These are phyloP conservation scores for Pimephales promelas DNA, from an alignment of 2,113 vertebrate species.

Conservation along the genomic window DNA sequence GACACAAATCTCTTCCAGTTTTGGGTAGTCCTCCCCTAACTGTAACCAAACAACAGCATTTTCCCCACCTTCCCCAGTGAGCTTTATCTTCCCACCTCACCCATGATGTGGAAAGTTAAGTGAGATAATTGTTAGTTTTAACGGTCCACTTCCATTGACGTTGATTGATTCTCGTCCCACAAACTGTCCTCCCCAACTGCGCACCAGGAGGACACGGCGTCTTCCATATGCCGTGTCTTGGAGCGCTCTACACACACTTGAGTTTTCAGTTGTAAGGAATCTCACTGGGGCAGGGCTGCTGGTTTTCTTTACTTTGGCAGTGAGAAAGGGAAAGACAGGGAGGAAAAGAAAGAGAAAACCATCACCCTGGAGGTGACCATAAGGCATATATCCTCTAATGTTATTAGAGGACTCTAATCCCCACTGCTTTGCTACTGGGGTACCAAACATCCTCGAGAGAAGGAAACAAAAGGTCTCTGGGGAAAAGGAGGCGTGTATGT, in stretches of 20 bases:
- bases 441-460: constrained; percentile 41
- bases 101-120: constrained; percentile 33
- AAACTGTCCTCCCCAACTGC: background rate
- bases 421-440: constrained; percentile 49
- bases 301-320: constrained; percentile 47
- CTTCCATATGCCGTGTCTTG: background rate
- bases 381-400: constrained; percentile 58
- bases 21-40: constrained; percentile 13
- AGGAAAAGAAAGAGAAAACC: background rate
- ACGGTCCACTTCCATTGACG: constrained; percentile 11
- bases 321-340: background rate
- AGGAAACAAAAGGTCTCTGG: constrained; percentile 4
- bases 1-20: background rate
- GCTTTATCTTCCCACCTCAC: constrained; percentile 31
- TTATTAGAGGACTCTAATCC: constrained; percentile 64
- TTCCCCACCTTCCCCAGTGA: constrained; percentile 2
- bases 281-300: constrained; percentile 22
- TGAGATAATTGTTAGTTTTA: constrained; percentile 46
- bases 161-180: constrained; percentile 1
- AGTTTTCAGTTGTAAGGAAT: background rate
- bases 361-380: constrained; percentile 49
- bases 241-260: background rate
- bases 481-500: background rate
- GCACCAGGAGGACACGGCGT: background rate
- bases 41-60: constrained; percentile 11